Percentiles rank a stretch among this genome's conserved stretches.
These are phyloP conservation scores for Xestia sexstrigata DNA, from an alignment of 2,888 invertebrate species.

Conservation along the genomic window DNA sequence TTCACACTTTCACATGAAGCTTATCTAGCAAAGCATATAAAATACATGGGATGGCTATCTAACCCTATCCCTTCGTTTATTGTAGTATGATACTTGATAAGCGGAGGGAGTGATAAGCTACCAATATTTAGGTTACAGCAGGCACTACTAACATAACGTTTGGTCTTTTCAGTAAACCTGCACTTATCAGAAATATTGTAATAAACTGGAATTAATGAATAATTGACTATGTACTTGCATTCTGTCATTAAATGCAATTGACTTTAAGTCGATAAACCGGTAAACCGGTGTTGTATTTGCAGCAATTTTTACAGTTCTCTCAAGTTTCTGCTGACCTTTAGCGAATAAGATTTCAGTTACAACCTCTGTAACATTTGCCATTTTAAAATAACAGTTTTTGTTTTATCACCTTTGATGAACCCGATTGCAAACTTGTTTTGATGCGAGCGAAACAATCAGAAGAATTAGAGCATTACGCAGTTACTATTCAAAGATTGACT, in stretches of 20 bases:
- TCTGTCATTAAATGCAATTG: slow-evolving; percentile 38
- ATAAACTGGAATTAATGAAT: slow-evolving; percentile 19
- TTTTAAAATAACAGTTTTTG: slow-evolving; percentile 25
- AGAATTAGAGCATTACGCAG: slow-evolving; percentile 32
- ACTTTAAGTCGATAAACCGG: slow-evolving; percentile 24
- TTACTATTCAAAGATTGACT: neutral
- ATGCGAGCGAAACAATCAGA: slow-evolving; percentile 13
- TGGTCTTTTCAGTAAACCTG: neutral
- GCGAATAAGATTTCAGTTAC: slow-evolving; percentile 30
- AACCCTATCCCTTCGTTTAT: slow-evolving; percentile 18
- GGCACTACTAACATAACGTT: slow-evolving; percentile 5
- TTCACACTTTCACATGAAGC: slow-evolving; percentile 11
- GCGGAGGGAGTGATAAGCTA: slow-evolving; percentile 29
- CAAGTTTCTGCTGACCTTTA: slow-evolving; percentile 33
- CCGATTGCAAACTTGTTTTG: slow-evolving; percentile 40
- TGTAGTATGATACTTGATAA: slow-evolving; percentile 30
- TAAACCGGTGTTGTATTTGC: slow-evolving; percentile 29
- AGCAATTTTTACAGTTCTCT: slow-evolving; percentile 39
- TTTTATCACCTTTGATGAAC: slow-evolving; percentile 29
- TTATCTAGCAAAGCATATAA: slow-evolving; percentile 17
- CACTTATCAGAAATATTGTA: slow-evolving; percentile 9
- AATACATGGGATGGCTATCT: neutral
- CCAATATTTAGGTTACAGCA: slow-evolving; percentile 24
- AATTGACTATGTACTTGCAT: slow-evolving; percentile 21
- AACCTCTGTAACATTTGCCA: neutral